Evolutionary conservation across 2,888 invertebrate genomes (phyloP), one percentile per base, ranked within the genome.

Genomic region (Agriopis leucophaearia): DNA sequence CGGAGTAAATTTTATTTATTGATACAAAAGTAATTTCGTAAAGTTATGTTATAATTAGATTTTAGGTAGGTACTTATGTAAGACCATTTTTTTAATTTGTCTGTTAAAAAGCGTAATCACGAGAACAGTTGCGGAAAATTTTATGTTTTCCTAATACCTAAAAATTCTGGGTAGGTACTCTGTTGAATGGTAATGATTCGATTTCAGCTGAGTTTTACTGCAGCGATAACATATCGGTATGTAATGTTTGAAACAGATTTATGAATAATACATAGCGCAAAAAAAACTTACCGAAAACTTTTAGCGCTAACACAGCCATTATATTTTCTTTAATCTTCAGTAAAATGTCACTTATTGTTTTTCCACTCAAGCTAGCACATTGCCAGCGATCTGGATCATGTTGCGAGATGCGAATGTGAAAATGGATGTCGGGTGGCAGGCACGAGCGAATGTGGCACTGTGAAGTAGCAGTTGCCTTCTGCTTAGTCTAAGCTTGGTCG

Each of bases 231-330:
- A 58, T 44, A 40, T 55, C 55, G 3, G 18, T 48, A 59, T 38
- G 36, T 3, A 58, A 48, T 15, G 15, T 12, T 40, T 42, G 6
- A n/a, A 18, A 27, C 2, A 44, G 16, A 48, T 42, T 27, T 47
- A 44, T 10, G 18, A 42, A 36, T 48, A 36, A 7, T 10, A 8
- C 6, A 10, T 27, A 8, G 2, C 47, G 6, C 8, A 15, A 58
- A 60, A 68, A 70, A 62, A 69, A 69, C 92, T 88, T 64, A 92
- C 92, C 90, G 64, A 91, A 86, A 78, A 86, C 74, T 76, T 91
- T 91, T 55, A 91, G 73, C 77, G 82, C 83, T 70, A 91, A 85
- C 81, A 90, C 86, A 79, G 91, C 91, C 92, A 92, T 92, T 80
- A 36, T 16, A 13, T 16, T 42, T 44, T 55, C 1, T 55, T 65